phyloP scores from a whole-genome alignment of 2,888 invertebrate genomes.

The Sarcophaga carnaria region DNA sequence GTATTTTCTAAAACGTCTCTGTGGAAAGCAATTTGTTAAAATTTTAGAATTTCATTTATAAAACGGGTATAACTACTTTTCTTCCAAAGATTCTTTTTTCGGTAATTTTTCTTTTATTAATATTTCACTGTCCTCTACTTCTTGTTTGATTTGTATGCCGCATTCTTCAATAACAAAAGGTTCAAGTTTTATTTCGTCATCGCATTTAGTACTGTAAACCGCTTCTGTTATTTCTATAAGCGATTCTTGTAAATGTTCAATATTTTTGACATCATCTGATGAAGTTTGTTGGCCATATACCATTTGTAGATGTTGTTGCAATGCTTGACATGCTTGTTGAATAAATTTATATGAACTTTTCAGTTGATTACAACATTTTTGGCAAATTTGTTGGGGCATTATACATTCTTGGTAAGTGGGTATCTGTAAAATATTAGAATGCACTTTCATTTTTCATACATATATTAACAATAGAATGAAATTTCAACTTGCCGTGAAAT shows the following conservation, averaged over 20 bases:
- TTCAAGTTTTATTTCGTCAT: slow-evolving; percentile 29
- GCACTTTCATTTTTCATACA: slow-evolving; percentile 15
- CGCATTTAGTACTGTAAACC: neutral
- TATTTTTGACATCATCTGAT: slow-evolving; percentile 7
- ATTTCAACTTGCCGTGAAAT: slow-evolving; percentile 44
- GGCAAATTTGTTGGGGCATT: slow-evolving; percentile 59
- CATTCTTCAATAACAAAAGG: slow-evolving; percentile 33
- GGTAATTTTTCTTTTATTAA: neutral
- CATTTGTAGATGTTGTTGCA: slow-evolving; percentile 20
- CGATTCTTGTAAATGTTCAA: slow-evolving; percentile 55
- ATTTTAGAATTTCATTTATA: neutral
- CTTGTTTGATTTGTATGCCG: slow-evolving; percentile 17
- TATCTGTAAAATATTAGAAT: slow-evolving; percentile 31
- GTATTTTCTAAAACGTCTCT: slow-evolving; percentile 30
- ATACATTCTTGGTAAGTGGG: slow-evolving; percentile 19
- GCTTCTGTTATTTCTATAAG: slow-evolving; percentile 51
- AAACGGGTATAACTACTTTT: slow-evolving; percentile 34
- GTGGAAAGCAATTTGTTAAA: neutral
- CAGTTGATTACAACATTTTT: slow-evolving; percentile 56
- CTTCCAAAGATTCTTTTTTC: slow-evolving; percentile 25
- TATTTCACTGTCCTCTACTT: slow-evolving; percentile 16
- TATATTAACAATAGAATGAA: neutral
- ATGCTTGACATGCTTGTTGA: slow-evolving; percentile 34
- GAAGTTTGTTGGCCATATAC: neutral
- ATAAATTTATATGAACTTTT: slow-evolving; percentile 58